Evolutionary conservation across 2,113 vertebrate species (phyloP).

Genomic region (Syrrhaptes paradoxus): DNA sequence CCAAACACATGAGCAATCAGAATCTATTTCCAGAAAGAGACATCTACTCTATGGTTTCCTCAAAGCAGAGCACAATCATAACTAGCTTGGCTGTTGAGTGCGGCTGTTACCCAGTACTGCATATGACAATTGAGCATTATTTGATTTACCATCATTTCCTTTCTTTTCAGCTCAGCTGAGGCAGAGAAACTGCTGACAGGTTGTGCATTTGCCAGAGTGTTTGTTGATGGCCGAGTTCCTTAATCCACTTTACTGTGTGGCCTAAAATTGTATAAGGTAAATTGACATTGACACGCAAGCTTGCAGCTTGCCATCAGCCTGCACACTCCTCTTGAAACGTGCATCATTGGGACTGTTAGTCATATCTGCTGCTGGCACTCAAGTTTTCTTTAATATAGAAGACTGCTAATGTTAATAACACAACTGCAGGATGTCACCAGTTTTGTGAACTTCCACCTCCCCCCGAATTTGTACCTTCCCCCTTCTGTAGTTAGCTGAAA

Average conservation of each 20-base stretch:
- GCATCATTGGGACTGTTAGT: not conserved
- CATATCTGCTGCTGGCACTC: not conserved
- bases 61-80: not conserved
- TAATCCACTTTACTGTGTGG: conserved; percentile 45
- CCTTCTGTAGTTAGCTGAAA: not conserved
- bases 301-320: not conserved
- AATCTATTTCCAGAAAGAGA: not conserved
- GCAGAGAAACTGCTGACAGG: conserved; percentile 32
- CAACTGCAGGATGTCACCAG: not conserved
- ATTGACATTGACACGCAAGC: not conserved
- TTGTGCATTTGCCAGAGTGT: not conserved
- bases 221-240: conserved; percentile 32
- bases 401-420: not conserved
- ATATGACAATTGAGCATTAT: conserved; percentile 19
- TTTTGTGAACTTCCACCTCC: not conserved
- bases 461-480: not conserved
- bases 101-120: not conserved
- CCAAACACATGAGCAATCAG: not conserved
- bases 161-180: conserved; percentile 34
- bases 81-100: not conserved
- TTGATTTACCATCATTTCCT: conserved; percentile 46
- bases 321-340: not conserved
- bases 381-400: not conserved
- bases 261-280: conserved; percentile 14
- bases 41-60: not conserved